These are phyloP conservation scores for Archegozetes longisetosus DNA, from an alignment of 1,140 invertebrate species.

Conservation along the genomic window DNA sequence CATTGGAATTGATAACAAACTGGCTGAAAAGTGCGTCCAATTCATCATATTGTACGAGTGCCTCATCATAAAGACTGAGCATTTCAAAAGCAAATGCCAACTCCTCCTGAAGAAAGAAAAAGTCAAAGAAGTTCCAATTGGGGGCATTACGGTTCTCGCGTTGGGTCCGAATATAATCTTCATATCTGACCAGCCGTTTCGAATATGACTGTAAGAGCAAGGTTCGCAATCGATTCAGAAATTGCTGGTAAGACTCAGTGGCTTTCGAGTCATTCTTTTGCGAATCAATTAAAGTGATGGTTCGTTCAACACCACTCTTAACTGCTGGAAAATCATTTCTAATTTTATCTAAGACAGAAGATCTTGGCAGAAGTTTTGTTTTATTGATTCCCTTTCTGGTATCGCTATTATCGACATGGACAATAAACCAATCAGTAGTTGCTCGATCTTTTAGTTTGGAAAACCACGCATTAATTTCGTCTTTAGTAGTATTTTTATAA, in stretches of 20 bases:
- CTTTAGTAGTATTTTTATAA: neutral
- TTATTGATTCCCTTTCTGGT: neutral
- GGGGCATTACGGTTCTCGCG: conserved; percentile 73
- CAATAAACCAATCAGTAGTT: neutral
- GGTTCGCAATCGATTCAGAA: conserved; percentile 62
- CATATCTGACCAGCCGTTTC: conserved; percentile 49
- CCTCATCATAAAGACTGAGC: conserved; percentile 78
- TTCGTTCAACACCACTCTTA: neutral
- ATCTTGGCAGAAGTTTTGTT: neutral
- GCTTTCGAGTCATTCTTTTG: neutral
- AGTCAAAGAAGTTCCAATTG: conserved; percentile 84
- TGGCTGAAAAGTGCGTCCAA: conserved; percentile 91
- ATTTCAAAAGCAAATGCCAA: conserved; percentile 86
- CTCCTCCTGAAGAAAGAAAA: conserved; percentile 87
- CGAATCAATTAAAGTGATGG: neutral
- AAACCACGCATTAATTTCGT: neutral
- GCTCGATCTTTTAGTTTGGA: neutral
- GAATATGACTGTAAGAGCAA: conserved; percentile 75
- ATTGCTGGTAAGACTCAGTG: conserved; percentile 52
- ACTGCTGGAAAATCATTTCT: neutral
- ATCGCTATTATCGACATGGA: neutral
- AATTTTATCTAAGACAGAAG: neutral
- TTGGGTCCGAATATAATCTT: conserved; percentile 74
- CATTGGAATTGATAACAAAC: conserved; percentile 78
- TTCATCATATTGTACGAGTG: conserved; percentile 91